Evolutionary conservation across 2,113 vertebrate species (phyloP), one percentile per base, ranked within the genome.

Genomic region (Atlantisia rogersi): DNA sequence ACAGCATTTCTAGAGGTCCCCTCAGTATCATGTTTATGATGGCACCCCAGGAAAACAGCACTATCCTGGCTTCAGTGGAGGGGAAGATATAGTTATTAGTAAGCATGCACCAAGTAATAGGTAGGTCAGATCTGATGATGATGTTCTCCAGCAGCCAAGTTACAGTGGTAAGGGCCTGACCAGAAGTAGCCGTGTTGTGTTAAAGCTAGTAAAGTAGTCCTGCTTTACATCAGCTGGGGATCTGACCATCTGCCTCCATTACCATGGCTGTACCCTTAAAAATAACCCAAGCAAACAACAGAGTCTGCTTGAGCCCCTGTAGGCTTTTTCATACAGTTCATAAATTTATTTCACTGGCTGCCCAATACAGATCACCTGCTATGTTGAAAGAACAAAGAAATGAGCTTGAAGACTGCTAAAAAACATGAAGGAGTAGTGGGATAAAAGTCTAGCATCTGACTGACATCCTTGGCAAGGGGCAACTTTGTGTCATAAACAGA

Each of bases 321-420:
- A 25, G 52, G 19, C 22, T 77, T 95, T 91, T 77, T 70, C 75
- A 70, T 40, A 50, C 12, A 26, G 71, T 44, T 91, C 35, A 67
- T 90, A 73, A 56, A 74, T 93, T 80, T 81, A n/a, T 92, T 93
- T 92, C 60, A 91, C 58, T 86, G 64, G 28, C 53, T 95, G 39
- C 16, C 75, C 53, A 90, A 58, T 53, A 59, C 14, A 26, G 52
- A 82, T 64, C 74, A 82, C 24, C 58, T 94, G 50, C 62, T 87
- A 21, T 62, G 15, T 64, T 63, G 55, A 89, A 70, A 80, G 73
- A 64, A 68, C 39, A 59, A 91, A 86, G 25, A 58, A 48, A 76
- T 6, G 37, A 82, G 11, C 58, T 75, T 64, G 63, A 83, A 20
- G 37, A 55, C 17, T 81, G 46, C 19, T 75, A 50, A 75, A 87